These are phyloP conservation scores for Heteromurus nitidus DNA, from an alignment of 2,888 invertebrate genomes.

Conservation along the genomic window DNA sequence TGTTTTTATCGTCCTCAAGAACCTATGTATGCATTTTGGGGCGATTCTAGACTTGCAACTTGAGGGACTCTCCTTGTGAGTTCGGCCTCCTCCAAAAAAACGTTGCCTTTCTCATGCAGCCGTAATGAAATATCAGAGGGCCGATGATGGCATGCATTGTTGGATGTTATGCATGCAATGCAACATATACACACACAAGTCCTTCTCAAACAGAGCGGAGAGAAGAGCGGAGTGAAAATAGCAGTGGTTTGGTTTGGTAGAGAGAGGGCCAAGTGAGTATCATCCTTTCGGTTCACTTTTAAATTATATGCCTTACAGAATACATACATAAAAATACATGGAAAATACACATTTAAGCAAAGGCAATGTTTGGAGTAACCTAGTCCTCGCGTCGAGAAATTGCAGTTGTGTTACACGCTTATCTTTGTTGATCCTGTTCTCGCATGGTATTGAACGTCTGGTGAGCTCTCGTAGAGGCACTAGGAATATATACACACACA, in stretches of 20 bases:
- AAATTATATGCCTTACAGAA: too few species aligned
- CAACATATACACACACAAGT: not conserved
- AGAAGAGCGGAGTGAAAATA: not conserved
- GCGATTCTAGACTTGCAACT: too few species aligned
- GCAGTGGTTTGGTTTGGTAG: not conserved
- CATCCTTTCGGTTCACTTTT: not conserved
- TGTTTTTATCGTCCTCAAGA: too few species aligned
- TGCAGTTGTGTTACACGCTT: not conserved
- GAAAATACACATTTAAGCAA: not conserved
- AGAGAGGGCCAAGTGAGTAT: not conserved
- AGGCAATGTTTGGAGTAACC: conserved; percentile 2
- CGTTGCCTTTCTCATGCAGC: conserved; percentile 8
- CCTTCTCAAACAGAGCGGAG: not conserved
- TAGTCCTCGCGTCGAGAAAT: not conserved
- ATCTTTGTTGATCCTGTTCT: conserved; percentile 4
- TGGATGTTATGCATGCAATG: not conserved
- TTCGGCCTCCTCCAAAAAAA: conserved; percentile 27
- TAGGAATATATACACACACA: not conserved
- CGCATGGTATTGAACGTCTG: not conserved
- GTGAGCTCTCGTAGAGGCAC: not conserved
- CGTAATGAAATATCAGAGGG: conserved; percentile 22
- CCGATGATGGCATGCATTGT: too few species aligned
- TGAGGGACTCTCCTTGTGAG: too few species aligned
- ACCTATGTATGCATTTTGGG: too few species aligned
- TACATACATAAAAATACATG: not conserved